Base-by-base conservation (phyloP, 2,888 invertebrate species). In the Trachelus stipa region DNA sequence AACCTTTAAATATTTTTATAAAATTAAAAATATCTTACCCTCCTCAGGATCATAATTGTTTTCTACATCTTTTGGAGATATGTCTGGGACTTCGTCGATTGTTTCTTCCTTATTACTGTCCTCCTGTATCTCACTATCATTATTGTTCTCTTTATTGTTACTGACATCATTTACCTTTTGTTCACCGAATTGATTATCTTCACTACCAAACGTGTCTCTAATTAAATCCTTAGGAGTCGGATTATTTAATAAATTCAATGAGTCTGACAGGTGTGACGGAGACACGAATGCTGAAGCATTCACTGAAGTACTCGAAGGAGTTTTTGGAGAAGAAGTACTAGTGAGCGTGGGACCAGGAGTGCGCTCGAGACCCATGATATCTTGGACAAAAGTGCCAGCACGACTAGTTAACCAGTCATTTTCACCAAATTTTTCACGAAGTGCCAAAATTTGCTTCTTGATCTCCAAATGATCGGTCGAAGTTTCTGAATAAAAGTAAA, bases 351-450 rank as follows among this genome's bases (percentile, higher is more conserved):
- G 79, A 68, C 80, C 78, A 0, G 85, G 80, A 15, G 87, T 81
- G 73, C 90, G 89, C 77, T 92, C 90, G 73, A 94, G 87, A 30
- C 94, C 94, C 85, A 94, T 90, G 40, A 93, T 93, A 85, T 92
- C 93, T 85, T 94, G 93, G 73, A 94, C 92, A 69, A 90, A 87
- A 56, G 93, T 92, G 1, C 93, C 93, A 76, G 92, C 93, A 75
- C 93, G 91, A 75, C 92, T 92, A 79, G 93, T 93, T 40, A 95
- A 85, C 95, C 95, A 95, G 76, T 93, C 92, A 68, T 91, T 88
- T 82, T 93, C 93, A 15, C 95, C 95, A 86, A 93, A 94, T 83
- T 93, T 92, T 80, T 93, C 90, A 23, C 94, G 91, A 31, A 95
- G 85, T 34, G 91, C 92, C 83, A 94, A 92, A 79, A 95, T 93